Conservation (phyloP, 2,797 vertebrate species). For the Amazona ochrocephala region DNA sequence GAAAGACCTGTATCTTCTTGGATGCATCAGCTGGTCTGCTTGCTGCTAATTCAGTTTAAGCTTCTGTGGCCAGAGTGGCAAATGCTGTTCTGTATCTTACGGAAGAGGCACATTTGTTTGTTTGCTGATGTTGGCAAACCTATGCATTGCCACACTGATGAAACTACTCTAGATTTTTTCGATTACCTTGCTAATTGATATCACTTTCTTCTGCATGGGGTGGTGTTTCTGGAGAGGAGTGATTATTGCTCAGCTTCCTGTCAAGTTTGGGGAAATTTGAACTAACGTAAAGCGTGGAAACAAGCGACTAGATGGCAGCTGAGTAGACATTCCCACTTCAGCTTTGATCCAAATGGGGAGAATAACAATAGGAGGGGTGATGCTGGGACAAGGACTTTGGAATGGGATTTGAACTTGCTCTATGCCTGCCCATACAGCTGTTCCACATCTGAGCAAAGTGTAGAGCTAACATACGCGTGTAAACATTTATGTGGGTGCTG, state of each 20-base stretch:
- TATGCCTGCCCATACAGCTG: background rate
- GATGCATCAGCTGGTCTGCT: background rate
- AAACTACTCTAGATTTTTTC: background rate
- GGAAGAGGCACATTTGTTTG: background rate
- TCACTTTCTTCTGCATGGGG: background rate
- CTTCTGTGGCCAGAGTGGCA: background rate
- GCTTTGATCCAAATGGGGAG: background rate
- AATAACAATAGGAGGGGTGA: background rate
- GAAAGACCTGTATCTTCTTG: background rate
- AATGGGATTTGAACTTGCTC: background rate
- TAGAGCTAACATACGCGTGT: background rate
- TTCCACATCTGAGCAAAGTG: background rate
- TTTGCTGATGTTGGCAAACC: background rate
- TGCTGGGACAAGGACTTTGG: background rate
- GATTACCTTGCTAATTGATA: background rate
- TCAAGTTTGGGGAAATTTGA: background rate
- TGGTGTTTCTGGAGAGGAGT: background rate
- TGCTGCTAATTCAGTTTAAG: background rate
- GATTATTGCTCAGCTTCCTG: background rate
- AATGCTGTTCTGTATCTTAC: background rate
- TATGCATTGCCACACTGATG: background rate
- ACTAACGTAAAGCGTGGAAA: background rate
- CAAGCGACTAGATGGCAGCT: background rate
- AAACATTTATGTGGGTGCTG: background rate
- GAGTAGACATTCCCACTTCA: background rate